A percentile compares a stretch with the other conserved stretches of the same genome.
Evolutionary conservation across 2,888 invertebrate genomes (phyloP).

Genomic region (Orthosia gothica): DNA sequence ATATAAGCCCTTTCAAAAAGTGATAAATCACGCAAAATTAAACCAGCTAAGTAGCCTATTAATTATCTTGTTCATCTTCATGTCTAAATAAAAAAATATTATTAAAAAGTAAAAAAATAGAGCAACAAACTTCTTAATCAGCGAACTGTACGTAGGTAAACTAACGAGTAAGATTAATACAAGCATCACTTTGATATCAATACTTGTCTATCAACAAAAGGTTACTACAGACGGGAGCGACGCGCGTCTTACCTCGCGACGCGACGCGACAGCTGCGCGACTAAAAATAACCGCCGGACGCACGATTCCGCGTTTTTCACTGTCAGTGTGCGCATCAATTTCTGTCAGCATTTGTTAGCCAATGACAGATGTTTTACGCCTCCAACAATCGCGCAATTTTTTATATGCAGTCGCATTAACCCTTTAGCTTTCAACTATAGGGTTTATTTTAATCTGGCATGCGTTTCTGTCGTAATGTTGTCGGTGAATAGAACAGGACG

Average conservation of each 20-base stretch:
- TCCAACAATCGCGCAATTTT: slow-evolving; percentile 71
- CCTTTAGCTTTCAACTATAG: slow-evolving; percentile 64
- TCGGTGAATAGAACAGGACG: slow-evolving; percentile 73
- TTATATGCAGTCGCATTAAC: slow-evolving; percentile 39
- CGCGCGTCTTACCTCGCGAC: slow-evolving; percentile 76
- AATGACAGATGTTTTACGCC: slow-evolving; percentile 90
- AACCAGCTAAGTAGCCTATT: slow-evolving; percentile 21
- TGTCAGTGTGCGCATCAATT: slow-evolving; percentile 90
- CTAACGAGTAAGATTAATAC: slow-evolving; percentile 56
- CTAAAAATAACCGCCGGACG: slow-evolving; percentile 86
- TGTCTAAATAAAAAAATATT: slow-evolving; percentile 31
- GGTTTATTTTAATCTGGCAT: slow-evolving; percentile 64
- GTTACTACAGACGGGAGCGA: slow-evolving; percentile 73
- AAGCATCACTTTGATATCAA: slow-evolving; percentile 67
- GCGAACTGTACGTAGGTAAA: slow-evolving; percentile 23
- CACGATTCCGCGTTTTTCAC: slow-evolving; percentile 90
- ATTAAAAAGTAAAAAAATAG: slow-evolving; percentile 29
- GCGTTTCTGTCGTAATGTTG: slow-evolving; percentile 58
- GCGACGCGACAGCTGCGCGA: slow-evolving; percentile 87
- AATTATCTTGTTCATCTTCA: slow-evolving; percentile 25
- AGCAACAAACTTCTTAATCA: slow-evolving; percentile 45
- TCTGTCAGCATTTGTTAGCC: slow-evolving; percentile 89
- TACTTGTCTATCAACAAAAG: slow-evolving; percentile 69
- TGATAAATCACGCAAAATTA: slow-evolving; percentile 24
- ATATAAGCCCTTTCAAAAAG: slow-evolving; percentile 12